Evolutionary conservation across 2,797 vertebrate species (phyloP).

Genomic region (Todus mexicanus): DNA sequence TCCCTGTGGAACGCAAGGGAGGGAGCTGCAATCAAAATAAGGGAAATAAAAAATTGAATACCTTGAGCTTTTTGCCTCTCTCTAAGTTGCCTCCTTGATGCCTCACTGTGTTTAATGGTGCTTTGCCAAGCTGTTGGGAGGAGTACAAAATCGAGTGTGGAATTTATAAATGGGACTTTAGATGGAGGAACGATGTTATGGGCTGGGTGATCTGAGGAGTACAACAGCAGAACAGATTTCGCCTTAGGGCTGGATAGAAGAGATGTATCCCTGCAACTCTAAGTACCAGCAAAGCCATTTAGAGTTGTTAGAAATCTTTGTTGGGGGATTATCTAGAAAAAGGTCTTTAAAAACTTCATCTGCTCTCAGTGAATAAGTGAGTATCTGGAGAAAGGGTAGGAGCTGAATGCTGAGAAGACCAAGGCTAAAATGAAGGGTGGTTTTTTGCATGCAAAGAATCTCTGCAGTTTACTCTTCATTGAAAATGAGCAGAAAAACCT

Average conservation of each 20-base stretch:
- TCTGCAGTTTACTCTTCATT: not conserved
- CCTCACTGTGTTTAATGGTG: not conserved
- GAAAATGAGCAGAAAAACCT: not conserved
- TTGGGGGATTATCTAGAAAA: not conserved
- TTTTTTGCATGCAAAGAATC: not conserved
- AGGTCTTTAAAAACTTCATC: not conserved
- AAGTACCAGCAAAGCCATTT: not conserved
- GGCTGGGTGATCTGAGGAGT: not conserved
- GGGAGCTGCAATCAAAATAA: not conserved
- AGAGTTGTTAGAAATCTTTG: not conserved
- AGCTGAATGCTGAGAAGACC: not conserved
- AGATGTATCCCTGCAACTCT: not conserved
- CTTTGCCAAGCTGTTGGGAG: not conserved
- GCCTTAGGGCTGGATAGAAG: slow-evolving; percentile 3
- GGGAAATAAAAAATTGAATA: not conserved
- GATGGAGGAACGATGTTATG: not conserved
- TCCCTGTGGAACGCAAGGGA: not conserved
- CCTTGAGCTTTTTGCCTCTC: not conserved
- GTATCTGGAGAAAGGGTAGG: not conserved
- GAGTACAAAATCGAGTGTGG: not conserved
- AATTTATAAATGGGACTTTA: not conserved
- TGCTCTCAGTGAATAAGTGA: not conserved
- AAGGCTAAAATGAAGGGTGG: not conserved
- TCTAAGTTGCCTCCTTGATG: not conserved
- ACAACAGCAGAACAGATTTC: not conserved